Percentiles rank a stretch among this genome's conserved stretches.
phyloP scores from a whole-genome alignment of 2,888 invertebrate species.

The Nemotelus nigrinus region DNA sequence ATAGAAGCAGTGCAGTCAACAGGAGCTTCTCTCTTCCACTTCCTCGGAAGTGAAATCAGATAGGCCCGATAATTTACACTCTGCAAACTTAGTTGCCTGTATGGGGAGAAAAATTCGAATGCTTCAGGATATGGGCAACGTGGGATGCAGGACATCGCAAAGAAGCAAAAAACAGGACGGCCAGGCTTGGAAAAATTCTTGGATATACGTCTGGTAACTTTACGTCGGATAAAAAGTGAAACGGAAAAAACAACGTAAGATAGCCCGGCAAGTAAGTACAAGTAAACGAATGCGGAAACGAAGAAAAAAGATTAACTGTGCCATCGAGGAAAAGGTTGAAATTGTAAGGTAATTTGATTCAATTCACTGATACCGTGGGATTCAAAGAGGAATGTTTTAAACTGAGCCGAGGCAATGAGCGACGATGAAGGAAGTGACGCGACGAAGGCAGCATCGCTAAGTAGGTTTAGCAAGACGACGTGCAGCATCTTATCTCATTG shows the following conservation, averaged over 20 bases:
- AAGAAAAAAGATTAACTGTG: conserved; percentile 32
- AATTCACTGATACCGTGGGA: conserved; percentile 61
- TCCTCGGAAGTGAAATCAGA: conserved; percentile 42
- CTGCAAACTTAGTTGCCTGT: conserved; percentile 37
- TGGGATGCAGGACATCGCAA: too few species aligned
- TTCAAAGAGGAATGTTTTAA: neutral
- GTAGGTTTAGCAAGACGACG: neutral
- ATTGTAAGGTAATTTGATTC: conserved; percentile 66
- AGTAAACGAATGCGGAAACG: conserved; percentile 11
- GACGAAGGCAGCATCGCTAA: neutral
- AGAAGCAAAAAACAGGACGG: too few species aligned
- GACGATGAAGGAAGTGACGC: neutral
- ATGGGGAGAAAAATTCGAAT: neutral
- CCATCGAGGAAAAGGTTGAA: conserved; percentile 58
- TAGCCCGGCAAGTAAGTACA: conserved; percentile 10
- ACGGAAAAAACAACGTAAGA: conserved; percentile 23
- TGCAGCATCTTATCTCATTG: conserved; percentile 30
- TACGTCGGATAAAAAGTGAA: neutral
- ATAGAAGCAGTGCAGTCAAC: conserved; percentile 3
- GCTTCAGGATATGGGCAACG: too few species aligned
- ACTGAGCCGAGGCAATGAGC: too few species aligned
- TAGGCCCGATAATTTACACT: conserved; percentile 43
- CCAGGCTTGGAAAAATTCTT: conserved; percentile 8
- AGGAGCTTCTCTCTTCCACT: conserved; percentile 21
- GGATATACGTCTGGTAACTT: conserved; percentile 4